phyloP scores from a whole-genome alignment of 2,888 invertebrate genomes.

The Ochropleura plecta region DNA sequence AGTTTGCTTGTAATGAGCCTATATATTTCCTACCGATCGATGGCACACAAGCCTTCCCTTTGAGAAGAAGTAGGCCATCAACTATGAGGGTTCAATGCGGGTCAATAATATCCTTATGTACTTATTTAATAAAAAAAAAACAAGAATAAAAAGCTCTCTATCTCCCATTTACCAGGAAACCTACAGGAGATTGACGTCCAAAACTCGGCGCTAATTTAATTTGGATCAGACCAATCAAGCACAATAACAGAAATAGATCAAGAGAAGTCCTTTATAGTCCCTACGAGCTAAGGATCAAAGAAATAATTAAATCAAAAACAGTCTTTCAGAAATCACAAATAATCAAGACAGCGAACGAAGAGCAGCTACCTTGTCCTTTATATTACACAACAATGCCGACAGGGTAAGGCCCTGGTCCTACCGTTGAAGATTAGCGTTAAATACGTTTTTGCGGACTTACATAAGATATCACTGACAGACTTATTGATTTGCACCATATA shows the following conservation, averaged over 20 bases:
- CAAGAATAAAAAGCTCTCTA: neutral
- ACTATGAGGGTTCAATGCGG: neutral
- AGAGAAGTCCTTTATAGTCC: conserved; percentile 9
- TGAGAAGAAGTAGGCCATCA: neutral
- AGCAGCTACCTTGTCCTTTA: conserved; percentile 11
- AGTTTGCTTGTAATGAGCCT: neutral
- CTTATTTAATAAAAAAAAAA: neutral
- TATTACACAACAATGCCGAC: conserved; percentile 49
- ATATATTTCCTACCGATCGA: neutral
- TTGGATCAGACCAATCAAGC: conserved; percentile 1
- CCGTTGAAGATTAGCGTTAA: neutral
- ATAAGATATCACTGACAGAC: too few species aligned
- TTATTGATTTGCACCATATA: too few species aligned
- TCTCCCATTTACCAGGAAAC: neutral
- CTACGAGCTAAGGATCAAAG: conserved; percentile 34
- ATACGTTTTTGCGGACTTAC: too few species aligned
- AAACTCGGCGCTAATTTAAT: conserved; percentile 11
- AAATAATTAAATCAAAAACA: conserved; percentile 52
- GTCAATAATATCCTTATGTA: neutral
- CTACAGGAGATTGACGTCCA: neutral
- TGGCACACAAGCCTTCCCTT: neutral
- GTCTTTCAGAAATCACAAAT: conserved; percentile 38
- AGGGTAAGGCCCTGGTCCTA: neutral
- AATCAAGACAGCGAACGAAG: conserved; percentile 30
- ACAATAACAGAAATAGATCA: conserved; percentile 1